phyloP scores from a whole-genome alignment of 2,888 invertebrate genomes.

The Cerceris ruficornis region DNA sequence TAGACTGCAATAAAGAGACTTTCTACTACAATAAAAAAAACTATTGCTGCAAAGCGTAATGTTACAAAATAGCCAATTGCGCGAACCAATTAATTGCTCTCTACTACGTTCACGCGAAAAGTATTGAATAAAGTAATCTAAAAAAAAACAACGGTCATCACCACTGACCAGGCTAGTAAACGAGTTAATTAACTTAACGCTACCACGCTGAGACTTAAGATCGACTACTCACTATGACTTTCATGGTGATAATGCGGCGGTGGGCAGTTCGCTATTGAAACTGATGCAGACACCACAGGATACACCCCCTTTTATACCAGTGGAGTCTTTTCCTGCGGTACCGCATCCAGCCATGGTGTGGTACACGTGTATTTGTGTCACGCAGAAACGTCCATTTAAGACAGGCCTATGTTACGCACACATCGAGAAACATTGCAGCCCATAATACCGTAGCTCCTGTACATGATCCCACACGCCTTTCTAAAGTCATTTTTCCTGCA shows the following conservation, averaged over 20 bases:
- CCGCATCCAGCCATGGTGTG: conserved; percentile 56
- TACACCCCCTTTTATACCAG: conserved; percentile 76
- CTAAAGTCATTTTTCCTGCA: conserved; percentile 70
- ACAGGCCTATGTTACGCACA: conserved; percentile 27
- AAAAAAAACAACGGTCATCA: no score
- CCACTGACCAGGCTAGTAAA: no score
- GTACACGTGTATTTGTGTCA: conserved; percentile 29
- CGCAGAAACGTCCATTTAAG: conserved; percentile 25
- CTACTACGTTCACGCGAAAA: no score
- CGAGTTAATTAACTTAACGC: not conserved
- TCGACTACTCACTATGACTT: conserved; percentile 71
- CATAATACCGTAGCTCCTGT: not conserved
- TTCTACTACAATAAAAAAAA: no score
- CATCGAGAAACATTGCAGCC: not conserved
- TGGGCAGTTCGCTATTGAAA: conserved; percentile 67
- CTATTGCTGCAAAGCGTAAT: no score
- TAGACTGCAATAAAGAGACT: no score
- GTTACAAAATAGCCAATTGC: no score
- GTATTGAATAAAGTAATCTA: no score
- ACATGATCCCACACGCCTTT: conserved; percentile 69
- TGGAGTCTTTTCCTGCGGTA: conserved; percentile 61
- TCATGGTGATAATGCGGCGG: conserved; percentile 68
- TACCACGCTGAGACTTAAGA: not conserved
- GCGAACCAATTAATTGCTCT: no score
- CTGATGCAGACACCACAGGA: conserved; percentile 71